Percentiles rank a stretch among this genome's conserved stretches.
Conservation (phyloP, 2,888 invertebrate species). For the Calameuta idolon region DNA sequence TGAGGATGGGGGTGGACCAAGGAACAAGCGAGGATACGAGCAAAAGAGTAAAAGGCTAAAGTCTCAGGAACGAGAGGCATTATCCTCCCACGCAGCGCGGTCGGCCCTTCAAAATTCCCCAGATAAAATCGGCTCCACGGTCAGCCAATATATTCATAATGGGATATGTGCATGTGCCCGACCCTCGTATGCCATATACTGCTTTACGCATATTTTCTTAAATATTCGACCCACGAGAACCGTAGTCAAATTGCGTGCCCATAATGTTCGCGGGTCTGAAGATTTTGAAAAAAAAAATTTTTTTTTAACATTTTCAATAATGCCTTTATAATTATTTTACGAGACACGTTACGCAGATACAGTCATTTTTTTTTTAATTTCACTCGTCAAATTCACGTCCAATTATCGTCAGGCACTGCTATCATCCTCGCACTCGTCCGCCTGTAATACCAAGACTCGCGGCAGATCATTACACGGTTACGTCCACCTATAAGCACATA, state of each 20-base stretch:
- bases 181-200: neutral
- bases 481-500: neutral
- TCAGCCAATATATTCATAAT: constrained; percentile 59
- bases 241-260: neutral
- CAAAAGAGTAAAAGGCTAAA: constrained; percentile 37
- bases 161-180: constrained; percentile 25
- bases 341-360: neutral
- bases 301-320: no score
- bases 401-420: neutral
- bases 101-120: constrained; percentile 54
- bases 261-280: no score
- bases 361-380: neutral
- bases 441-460: neutral
- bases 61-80: constrained; percentile 40
- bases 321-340: neutral
- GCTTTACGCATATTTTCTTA: neutral
- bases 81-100: constrained; percentile 58
- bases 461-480: neutral
- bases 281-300: no score
- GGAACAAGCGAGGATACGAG: constrained; percentile 20
- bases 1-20: constrained; percentile 25
- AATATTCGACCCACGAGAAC: neutral
- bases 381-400: neutral
- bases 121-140: constrained; percentile 56
- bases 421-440: neutral